Percentiles rank a stretch among this genome's conserved stretches.
These are phyloP conservation scores for Cerceris ruficornis DNA, from an alignment of 2,888 invertebrate genomes.

Conservation along the genomic window DNA sequence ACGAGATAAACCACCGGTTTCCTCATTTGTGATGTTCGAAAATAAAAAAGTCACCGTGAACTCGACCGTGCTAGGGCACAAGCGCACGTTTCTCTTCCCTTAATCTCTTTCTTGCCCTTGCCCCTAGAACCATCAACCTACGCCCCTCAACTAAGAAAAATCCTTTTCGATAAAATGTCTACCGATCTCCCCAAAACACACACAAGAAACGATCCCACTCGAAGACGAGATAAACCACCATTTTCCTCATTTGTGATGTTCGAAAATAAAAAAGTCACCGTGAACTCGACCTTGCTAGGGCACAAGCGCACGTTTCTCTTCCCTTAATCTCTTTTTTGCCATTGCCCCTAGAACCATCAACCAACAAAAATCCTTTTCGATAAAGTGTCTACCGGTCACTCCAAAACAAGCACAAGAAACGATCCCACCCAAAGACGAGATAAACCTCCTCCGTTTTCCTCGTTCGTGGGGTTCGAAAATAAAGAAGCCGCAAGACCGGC, in stretches of 20 bases:
- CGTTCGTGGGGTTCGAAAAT: not conserved
- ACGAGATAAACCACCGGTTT: conserved; percentile 20
- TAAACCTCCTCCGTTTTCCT: conserved; percentile 11
- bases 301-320: conserved; percentile 19
- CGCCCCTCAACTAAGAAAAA: no score
- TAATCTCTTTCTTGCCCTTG: conserved; percentile 50
- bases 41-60: not conserved
- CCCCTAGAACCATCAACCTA: conserved; percentile 37
- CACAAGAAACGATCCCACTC: not conserved
- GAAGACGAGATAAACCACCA: conserved; percentile 20
- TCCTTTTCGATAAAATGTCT: no score
- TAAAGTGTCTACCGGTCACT: no score
- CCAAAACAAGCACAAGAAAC: no score
- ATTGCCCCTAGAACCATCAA: conserved; percentile 52
- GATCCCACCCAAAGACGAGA: conserved; percentile 1
- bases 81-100: conserved; percentile 26
- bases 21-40: not conserved
- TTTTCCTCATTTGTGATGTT: not conserved
- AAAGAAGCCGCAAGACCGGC: not conserved
- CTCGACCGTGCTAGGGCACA: not conserved
- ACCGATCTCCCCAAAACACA: no score
- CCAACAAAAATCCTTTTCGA: no score
- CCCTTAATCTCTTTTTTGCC: conserved; percentile 35
- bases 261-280: not conserved
- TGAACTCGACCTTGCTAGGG: conserved; percentile 19